Evolutionary conservation across 2,888 invertebrate genomes (phyloP).

Genomic region (Aphrophora alni): DNA sequence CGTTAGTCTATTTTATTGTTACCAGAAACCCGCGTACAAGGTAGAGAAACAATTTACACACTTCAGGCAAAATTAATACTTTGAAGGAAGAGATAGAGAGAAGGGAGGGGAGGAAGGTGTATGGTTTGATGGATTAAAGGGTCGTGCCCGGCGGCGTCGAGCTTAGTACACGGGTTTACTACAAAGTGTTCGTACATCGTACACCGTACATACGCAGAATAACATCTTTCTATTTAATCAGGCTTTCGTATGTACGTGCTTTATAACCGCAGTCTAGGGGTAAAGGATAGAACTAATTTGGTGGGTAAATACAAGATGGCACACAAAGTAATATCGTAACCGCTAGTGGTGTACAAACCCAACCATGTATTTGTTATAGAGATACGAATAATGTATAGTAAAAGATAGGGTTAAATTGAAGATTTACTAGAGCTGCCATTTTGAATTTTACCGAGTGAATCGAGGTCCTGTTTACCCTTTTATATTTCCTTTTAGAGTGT

Average conservation of each 20-base stretch:
- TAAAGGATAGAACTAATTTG: not conserved
- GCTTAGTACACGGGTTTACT: not conserved
- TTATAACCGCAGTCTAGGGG: not conserved
- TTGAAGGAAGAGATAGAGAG: not conserved
- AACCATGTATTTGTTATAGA: too few species aligned
- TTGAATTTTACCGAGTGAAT: too few species aligned
- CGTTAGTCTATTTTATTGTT: too few species aligned
- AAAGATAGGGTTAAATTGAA: too few species aligned
- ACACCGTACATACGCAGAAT: not conserved
- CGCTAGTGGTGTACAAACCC: too few species aligned
- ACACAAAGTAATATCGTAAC: too few species aligned
- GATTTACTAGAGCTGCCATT: too few species aligned
- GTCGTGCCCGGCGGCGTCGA: not conserved
- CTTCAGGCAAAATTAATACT: not conserved
- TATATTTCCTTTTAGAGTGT: too few species aligned
- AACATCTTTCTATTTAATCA: not conserved
- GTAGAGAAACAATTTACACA: not conserved
- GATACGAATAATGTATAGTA: too few species aligned
- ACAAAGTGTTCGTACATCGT: not conserved
- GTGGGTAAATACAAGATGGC: not conserved
- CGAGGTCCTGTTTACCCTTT: too few species aligned
- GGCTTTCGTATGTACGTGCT: not conserved
- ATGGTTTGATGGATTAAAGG: not conserved
- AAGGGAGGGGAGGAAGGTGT: not conserved
- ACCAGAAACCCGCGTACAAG: not conserved